Evolutionary conservation across 2,888 invertebrate genomes (phyloP).

Genomic region (Agrochola lychnidis): DNA sequence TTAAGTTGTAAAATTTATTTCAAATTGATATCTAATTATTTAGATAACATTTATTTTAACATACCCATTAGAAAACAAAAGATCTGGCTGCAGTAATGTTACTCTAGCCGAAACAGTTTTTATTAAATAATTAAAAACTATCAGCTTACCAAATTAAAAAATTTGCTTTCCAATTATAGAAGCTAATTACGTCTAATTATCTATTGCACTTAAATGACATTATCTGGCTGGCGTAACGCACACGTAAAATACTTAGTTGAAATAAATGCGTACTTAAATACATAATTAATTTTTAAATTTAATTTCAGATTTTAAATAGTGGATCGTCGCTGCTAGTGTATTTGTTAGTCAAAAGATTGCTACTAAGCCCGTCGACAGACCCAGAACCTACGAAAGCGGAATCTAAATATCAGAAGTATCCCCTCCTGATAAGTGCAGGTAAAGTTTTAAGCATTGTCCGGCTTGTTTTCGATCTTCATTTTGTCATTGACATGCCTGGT

Average conservation of each 20-base stretch:
- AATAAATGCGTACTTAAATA: background rate
- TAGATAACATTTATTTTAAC: too few species aligned
- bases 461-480: conserved; percentile 8
- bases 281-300: conserved; percentile 32
- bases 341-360: conserved; percentile 76
- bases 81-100: too few species aligned
- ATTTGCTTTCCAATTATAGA: too few species aligned
- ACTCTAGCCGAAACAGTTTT: too few species aligned
- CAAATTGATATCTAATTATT: too few species aligned
- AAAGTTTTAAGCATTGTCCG: conserved; percentile 35
- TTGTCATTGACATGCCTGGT: background rate
- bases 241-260: background rate
- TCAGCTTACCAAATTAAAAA: too few species aligned
- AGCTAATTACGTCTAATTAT: too few species aligned
- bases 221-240: too few species aligned
- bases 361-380: conserved; percentile 57
- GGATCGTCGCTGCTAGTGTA: conserved; percentile 77
- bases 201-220: too few species aligned
- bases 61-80: too few species aligned
- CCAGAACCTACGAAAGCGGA: conserved; percentile 69
- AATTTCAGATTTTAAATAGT: conserved; percentile 81
- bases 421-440: conserved; percentile 84
- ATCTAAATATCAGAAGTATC: conserved; percentile 81
- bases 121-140: too few species aligned
- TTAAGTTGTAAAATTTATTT: too few species aligned